A percentile compares a stretch with the other conserved stretches of the same genome.
These are phyloP conservation scores for Mesorhabditis belari DNA, from an alignment of 2,888 invertebrate species.

Conservation along the genomic window DNA sequence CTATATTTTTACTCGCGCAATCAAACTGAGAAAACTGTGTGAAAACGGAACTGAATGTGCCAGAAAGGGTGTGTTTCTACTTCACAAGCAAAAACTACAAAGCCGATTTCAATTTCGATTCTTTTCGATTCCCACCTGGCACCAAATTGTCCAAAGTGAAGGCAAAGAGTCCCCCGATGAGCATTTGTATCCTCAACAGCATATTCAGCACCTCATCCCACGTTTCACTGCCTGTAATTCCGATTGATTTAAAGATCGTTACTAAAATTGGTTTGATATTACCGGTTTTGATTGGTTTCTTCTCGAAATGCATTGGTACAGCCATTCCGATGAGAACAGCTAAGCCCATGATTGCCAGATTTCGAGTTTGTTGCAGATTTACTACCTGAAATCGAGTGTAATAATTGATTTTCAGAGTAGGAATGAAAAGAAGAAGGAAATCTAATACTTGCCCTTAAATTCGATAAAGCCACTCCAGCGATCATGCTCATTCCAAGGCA, in stretches of 20 bases:
- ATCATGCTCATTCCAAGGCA: constrained; percentile 47
- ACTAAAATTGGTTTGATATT: background rate
- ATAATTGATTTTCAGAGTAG: too few relatives aligned
- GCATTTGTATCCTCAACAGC: constrained; percentile 45
- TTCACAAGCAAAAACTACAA: too few relatives aligned
- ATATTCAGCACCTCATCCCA: constrained; percentile 40
- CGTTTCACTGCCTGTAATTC: constrained; percentile 11
- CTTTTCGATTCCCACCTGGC: too few relatives aligned
- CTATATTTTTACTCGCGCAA: too few relatives aligned
- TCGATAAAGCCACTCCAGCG: constrained; percentile 37
- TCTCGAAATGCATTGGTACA: constrained; percentile 33
- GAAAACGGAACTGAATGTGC: too few relatives aligned
- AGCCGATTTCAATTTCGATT: too few relatives aligned
- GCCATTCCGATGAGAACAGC: constrained; percentile 34
- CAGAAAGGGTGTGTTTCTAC: too few relatives aligned
- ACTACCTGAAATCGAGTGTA: constrained; percentile 16
- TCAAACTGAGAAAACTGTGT: too few relatives aligned
- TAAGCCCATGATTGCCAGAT: constrained; percentile 41
- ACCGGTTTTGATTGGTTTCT: constrained; percentile 20
- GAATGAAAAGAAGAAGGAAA: too few relatives aligned
- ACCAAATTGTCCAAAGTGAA: constrained; percentile 55
- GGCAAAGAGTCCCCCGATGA: constrained; percentile 56
- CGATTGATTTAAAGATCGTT: too few relatives aligned
- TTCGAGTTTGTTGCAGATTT: constrained; percentile 25
- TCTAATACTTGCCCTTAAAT: too few relatives aligned